Conservation (phyloP, 2,888 invertebrate species). For the Ornithoptera alexandrae region DNA sequence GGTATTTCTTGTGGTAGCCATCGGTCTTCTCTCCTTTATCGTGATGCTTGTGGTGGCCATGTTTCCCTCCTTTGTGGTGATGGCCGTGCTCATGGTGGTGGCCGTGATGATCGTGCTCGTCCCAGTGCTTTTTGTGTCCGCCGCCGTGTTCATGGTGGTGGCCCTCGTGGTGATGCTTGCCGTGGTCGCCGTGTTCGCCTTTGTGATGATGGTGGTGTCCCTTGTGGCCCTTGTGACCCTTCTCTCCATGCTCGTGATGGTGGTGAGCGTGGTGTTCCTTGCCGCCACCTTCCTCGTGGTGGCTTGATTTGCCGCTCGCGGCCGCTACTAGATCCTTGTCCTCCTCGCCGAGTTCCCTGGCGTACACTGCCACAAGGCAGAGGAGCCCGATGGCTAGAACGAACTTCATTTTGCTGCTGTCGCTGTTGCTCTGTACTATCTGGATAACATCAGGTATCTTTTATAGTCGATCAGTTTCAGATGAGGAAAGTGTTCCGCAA, state of each 20-base stretch:
- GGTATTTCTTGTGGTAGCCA: constrained; percentile 74
- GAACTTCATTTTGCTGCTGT: constrained; percentile 63
- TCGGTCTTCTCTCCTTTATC: constrained; percentile 71
- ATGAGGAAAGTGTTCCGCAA: constrained; percentile 71
- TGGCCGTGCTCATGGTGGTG: constrained; percentile 71
- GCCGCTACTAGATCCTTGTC: constrained; percentile 68
- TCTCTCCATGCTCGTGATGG: constrained; percentile 68
- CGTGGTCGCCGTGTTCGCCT: constrained; percentile 68
- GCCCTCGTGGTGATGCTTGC: constrained; percentile 67
- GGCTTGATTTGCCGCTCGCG: constrained; percentile 59
- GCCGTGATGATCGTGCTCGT: constrained; percentile 68
- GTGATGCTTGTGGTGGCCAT: constrained; percentile 70
- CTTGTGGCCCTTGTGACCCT: constrained; percentile 71
- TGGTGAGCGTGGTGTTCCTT: constrained; percentile 69
- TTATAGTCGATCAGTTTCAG: constrained; percentile 60
- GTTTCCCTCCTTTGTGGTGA: constrained; percentile 71
- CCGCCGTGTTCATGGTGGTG: constrained; percentile 72
- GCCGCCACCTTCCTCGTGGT: constrained; percentile 69
- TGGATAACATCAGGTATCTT: constrained; percentile 51
- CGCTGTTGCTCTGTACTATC: constrained; percentile 50
- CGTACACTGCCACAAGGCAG: constrained; percentile 67
- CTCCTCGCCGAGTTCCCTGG: constrained; percentile 61
- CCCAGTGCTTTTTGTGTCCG: constrained; percentile 69
- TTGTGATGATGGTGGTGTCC: constrained; percentile 75
- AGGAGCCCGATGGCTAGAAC: constrained; percentile 59